Base-by-base conservation (phyloP, 2,797 vertebrate genomes). In the Neostethus bicornis region DNA sequence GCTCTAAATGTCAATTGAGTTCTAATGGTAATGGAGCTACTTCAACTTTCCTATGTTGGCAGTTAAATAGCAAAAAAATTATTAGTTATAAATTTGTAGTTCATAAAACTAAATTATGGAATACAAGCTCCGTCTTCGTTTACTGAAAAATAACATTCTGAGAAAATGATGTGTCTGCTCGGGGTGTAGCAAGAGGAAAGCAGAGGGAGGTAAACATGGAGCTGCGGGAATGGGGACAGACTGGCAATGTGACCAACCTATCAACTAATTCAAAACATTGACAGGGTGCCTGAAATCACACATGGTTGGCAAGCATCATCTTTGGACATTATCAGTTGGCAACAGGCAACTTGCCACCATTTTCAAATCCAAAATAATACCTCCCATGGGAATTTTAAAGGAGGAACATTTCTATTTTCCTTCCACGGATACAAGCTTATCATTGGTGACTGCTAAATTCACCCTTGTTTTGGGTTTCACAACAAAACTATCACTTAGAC, bases 241-340 rank as follows among this genome's bases (percentile, higher is more conserved):
- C 77, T 76, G 72, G 60, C 64, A 65, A 70, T 73, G 77, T 74
- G 68, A 74, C 70, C 70, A 81, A 70, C 56, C 70, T 76, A 72
- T 76, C 81, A 58, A 70, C 75, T 73, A 67, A 72, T 61, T 73
- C 61, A 78, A 81, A 81, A 85, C 70, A 79, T 61, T 71, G 66
- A 79, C 73, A 75, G 50, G 77, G 73, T 83, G 80, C 66, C 81
- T 75, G 66, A 73, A 46, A 83, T 84, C 71, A 77, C 70, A 81
- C 63, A 70, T 51, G 70, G 60, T 59, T 84, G 81, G 73, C 77
- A 73, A 59, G 7, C 53, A 44, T 48, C 38, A 53, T 79, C 70
- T 67, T 71, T 66, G 70, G 71, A 76, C 70, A 60, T 68, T 73
- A 69, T 80, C 80, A 73, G 58, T 65, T 61, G 65, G 48, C 69